Conservation (phyloP, 2,113 vertebrate genomes). For the Microcebus ravelobensis region DNA sequence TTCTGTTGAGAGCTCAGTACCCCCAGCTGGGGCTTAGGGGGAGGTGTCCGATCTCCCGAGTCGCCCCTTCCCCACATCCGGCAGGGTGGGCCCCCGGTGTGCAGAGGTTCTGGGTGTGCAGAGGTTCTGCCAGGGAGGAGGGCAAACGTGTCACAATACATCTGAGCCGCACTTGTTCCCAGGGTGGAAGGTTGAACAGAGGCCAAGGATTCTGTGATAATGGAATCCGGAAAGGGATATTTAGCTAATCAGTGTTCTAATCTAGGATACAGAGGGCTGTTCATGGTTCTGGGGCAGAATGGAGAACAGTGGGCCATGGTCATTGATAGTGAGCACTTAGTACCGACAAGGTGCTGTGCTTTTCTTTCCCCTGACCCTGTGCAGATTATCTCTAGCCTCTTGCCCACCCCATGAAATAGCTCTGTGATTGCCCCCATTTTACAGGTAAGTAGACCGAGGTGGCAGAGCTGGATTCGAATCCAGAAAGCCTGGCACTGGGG, state of each 20-base stretch:
- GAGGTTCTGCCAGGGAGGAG: not conserved
- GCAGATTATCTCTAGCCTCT: not conserved
- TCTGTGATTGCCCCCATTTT: not conserved
- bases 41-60: too few relatives aligned
- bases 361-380: too few relatives aligned
- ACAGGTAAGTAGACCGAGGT: not conserved
- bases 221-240: conserved; percentile 55
- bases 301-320: not conserved
- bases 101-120: not conserved
- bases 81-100: not conserved
- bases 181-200: conserved; percentile 6
- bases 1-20: not conserved
- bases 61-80: fast-evolving
- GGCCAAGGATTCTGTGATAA: conserved; percentile 57
- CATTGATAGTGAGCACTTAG: not conserved
- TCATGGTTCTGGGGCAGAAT: conserved; percentile 3
- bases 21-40: not conserved
- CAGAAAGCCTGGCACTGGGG: not conserved
- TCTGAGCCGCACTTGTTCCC: not conserved
- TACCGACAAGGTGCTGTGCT: fast-evolving
- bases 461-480: not conserved
- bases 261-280: conserved; percentile 39
- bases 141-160: fast-evolving
- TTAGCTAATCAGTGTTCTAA: conserved; percentile 24
- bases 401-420: not conserved